A percentile compares a stretch with the other conserved stretches of the same genome.
These are phyloP conservation scores for Manduca sexta DNA, from an alignment of 1,140 invertebrate species.

Conservation along the genomic window DNA sequence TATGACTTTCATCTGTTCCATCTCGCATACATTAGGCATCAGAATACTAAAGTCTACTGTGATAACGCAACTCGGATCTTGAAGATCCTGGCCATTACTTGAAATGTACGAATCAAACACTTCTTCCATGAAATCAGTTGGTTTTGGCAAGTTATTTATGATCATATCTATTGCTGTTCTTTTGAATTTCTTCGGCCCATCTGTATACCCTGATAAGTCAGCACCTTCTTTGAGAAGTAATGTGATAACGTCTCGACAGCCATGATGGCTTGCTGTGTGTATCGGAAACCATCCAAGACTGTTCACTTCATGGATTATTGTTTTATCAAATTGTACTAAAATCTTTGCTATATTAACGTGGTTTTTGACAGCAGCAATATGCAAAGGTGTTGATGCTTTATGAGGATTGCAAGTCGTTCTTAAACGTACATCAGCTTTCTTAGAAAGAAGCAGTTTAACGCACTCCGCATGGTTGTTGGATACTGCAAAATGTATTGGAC, in stretches of 20 bases:
- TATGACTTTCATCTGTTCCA: slow-evolving; percentile 70
- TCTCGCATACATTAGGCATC: slow-evolving; percentile 50
- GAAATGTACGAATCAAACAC: slow-evolving; percentile 68
- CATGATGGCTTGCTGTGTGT: slow-evolving; percentile 75
- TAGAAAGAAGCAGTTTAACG: slow-evolving; percentile 76
- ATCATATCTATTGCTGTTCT: slow-evolving; percentile 67
- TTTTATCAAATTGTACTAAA: slow-evolving; percentile 70
- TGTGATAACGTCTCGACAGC: slow-evolving; percentile 74
- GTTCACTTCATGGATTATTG: slow-evolving; percentile 67
- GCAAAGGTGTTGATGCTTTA: slow-evolving; percentile 74
- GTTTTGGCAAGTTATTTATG: slow-evolving; percentile 67
- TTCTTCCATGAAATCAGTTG: slow-evolving; percentile 65
- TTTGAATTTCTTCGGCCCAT: slow-evolving; percentile 65
- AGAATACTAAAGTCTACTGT: slow-evolving; percentile 69
- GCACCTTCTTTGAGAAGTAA: slow-evolving; percentile 75
- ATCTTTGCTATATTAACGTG: slow-evolving; percentile 67
- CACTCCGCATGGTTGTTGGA: slow-evolving; percentile 77
- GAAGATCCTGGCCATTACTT: slow-evolving; percentile 56
- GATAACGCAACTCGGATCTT: slow-evolving; percentile 63
- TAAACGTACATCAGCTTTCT: slow-evolving; percentile 65
- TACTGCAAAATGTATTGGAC: slow-evolving; percentile 81
- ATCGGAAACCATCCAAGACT: slow-evolving; percentile 75
- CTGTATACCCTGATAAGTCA: slow-evolving; percentile 75
- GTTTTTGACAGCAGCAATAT: slow-evolving; percentile 74
- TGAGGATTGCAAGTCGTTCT: slow-evolving; percentile 54